A percentile compares a stretch with the other conserved stretches of the same genome.
phyloP scores from a whole-genome alignment of 2,113 vertebrate genomes.

The Oophaga pumilio region DNA sequence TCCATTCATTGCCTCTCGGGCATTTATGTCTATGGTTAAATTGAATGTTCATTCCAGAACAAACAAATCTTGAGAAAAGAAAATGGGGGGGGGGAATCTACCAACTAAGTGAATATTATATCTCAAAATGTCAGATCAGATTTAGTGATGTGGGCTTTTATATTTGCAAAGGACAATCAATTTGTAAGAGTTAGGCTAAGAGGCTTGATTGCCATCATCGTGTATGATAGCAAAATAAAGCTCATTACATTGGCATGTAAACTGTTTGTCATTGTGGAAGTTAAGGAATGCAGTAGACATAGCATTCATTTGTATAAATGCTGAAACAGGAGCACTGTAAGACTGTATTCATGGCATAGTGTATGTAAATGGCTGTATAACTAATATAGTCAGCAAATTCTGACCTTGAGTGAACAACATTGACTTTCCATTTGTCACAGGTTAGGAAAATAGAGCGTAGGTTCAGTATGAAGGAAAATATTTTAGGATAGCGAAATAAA shows the following conservation, averaged over 20 bases:
- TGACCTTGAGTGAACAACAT: neutral
- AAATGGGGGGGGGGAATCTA: neutral
- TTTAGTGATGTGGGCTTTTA: constrained; percentile 15
- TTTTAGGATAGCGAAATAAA: neutral
- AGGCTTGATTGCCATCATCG: neutral
- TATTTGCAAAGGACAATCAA: constrained; percentile 35
- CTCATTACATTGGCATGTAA: constrained; percentile 26
- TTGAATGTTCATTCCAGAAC: constrained; percentile 13
- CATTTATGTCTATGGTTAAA: constrained; percentile 3
- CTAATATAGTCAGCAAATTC: neutral
- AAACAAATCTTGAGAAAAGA: constrained; percentile 24
- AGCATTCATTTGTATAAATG: neutral
- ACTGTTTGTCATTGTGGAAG: neutral
- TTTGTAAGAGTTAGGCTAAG: constrained; percentile 24
- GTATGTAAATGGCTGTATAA: neutral
- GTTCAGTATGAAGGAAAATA: neutral
- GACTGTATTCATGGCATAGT: neutral
- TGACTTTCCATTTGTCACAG: neutral
- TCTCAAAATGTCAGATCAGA: constrained; percentile 32
- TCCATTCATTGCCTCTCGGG: neutral
- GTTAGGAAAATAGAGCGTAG: neutral
- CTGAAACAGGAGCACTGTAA: neutral
- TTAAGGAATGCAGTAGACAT: neutral
- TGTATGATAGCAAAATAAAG: constrained; percentile 18
- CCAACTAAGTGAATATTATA: constrained; percentile 14